A percentile compares a stretch with the other conserved stretches of the same genome.
phyloP scores from a whole-genome alignment of 2,113 vertebrate genomes.

The chimpanzee (Pan troglodytes) region DNA sequence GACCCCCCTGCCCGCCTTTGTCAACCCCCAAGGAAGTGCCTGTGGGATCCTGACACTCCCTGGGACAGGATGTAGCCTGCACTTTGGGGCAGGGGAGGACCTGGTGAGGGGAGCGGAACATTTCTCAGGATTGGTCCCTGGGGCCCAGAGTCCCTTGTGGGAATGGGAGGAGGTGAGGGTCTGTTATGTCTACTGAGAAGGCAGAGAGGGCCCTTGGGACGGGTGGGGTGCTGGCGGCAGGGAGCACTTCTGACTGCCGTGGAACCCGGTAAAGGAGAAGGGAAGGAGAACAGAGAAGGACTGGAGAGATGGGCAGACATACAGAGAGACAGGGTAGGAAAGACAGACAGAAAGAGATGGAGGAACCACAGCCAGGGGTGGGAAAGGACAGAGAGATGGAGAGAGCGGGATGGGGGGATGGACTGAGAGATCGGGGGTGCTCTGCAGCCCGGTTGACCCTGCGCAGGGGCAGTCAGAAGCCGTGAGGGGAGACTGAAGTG shows the following conservation, averaged over 20 bases:
- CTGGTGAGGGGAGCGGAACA: constrained; percentile 38
- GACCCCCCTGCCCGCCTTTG: not conserved
- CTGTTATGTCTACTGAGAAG: not conserved
- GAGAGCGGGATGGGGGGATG: not conserved
- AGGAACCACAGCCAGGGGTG: not conserved
- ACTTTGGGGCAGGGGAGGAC: not conserved
- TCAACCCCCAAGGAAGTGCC: constrained; percentile 53
- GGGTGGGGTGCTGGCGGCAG: not conserved
- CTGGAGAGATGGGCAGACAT: not conserved
- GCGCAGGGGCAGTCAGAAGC: not conserved
- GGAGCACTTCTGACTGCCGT: not conserved
- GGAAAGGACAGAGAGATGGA: not conserved
- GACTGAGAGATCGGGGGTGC: not conserved
- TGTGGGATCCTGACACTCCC: constrained; percentile 56
- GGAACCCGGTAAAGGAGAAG: not conserved
- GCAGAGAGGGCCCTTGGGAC: not conserved
- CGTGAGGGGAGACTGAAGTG: not conserved
- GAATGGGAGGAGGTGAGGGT: constrained; percentile 30
- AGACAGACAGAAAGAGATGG: not conserved
- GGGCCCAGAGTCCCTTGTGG: constrained; percentile 18
- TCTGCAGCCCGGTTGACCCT: not conserved
- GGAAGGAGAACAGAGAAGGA: not conserved
- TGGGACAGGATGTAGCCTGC: constrained; percentile 66
- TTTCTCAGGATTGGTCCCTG: constrained; percentile 42
- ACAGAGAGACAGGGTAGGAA: too few species aligned